A percentile compares a stretch with the other conserved stretches of the same genome.
Evolutionary conservation across 2,113 vertebrate genomes (phyloP).

Genomic region (Mus pahari): DNA sequence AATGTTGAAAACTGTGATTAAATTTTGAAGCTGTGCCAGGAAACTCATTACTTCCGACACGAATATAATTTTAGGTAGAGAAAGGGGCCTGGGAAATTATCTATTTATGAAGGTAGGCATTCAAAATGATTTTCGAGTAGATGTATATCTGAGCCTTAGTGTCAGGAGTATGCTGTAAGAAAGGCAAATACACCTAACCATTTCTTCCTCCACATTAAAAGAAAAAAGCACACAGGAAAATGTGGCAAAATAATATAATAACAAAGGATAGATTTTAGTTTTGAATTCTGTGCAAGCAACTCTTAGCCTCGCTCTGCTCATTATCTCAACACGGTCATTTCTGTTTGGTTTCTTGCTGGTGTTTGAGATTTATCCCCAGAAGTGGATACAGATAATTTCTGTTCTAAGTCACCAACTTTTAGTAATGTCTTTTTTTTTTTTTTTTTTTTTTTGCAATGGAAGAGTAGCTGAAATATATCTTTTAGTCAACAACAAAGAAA

Average conservation of each 20-base stretch:
- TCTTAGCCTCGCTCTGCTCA: background rate
- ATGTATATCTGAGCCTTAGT: background rate
- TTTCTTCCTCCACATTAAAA: background rate
- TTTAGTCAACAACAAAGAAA: background rate
- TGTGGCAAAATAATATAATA: background rate
- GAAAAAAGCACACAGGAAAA: background rate
- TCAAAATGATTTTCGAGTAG: background rate
- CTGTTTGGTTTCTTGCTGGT: background rate
- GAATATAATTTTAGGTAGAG: constrained; percentile 67
- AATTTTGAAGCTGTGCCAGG: constrained; percentile 64
- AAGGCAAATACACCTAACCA: background rate
- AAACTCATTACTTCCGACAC: constrained; percentile 59
- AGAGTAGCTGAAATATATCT: constrained; percentile 42
- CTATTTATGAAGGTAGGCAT: constrained; percentile 46
- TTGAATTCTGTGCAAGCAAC: background rate
- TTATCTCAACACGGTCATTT: background rate
- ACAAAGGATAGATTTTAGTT: background rate
- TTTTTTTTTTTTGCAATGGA: constrained; percentile 31
- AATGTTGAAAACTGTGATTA: constrained; percentile 66
- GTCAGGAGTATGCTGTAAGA: background rate
- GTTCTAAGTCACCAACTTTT: background rate
- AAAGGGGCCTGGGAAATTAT: constrained; percentile 31
- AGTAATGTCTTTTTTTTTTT: background rate
- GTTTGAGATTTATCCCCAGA: constrained; percentile 25
- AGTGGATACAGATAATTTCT: background rate